Evolutionary conservation across 1,140 invertebrate species (phyloP).

Genomic region (Ostrea edulis): DNA sequence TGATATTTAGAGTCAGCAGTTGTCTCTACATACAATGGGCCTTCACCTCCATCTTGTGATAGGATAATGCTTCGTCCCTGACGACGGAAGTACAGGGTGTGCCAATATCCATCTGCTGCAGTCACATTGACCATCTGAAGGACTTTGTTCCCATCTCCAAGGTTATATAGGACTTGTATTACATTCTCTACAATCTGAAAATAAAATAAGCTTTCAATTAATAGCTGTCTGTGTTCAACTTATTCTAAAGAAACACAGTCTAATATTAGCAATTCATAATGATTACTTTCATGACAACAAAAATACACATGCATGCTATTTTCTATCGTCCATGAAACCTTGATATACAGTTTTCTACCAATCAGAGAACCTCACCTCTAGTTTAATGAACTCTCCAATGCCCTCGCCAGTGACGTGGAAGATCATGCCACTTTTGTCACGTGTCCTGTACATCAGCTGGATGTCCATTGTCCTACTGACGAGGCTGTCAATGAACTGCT

Average conservation of each 20-base stretch:
- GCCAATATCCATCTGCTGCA: constrained; percentile 98
- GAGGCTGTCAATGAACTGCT: constrained; percentile 82
- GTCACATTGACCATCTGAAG: constrained; percentile 93
- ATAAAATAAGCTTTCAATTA: not conserved
- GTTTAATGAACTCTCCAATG: constrained; percentile 90
- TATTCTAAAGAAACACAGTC: no score
- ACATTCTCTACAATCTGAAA: constrained; percentile 91
- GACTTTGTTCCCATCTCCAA: constrained; percentile 91
- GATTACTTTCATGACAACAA: not conserved
- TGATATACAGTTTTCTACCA: not conserved
- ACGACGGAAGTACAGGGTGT: constrained; percentile 88
- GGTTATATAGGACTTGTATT: constrained; percentile 86
- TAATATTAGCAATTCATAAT: no score
- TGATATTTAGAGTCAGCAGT: constrained; percentile 47
- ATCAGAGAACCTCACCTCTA: constrained; percentile 84
- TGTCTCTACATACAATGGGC: constrained; percentile 94
- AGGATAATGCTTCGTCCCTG: constrained; percentile 96
- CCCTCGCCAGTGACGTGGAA: constrained; percentile 64
- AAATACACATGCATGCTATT: not conserved
- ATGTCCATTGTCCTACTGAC: constrained; percentile 79
- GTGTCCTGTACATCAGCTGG: constrained; percentile 88
- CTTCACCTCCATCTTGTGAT: constrained; percentile 96
- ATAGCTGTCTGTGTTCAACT: no score
- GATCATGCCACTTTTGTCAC: constrained; percentile 88
- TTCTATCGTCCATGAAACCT: not conserved